Evolutionary conservation across 53 echinoderm and acorn worm species (phyloP).

Genomic region (Arbacia lixula): DNA sequence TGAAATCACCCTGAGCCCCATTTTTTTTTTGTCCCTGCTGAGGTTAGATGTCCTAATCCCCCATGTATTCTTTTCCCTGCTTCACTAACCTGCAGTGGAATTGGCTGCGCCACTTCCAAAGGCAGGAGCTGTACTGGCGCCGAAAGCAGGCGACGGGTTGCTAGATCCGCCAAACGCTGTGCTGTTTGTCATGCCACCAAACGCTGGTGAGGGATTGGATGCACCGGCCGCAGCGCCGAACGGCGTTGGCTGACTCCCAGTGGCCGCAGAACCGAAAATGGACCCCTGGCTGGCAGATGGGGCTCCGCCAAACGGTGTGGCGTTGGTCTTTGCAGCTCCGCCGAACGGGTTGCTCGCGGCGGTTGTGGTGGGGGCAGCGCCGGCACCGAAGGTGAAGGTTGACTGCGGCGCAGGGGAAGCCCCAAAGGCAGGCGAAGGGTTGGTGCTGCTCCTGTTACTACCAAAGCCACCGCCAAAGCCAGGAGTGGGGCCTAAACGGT

Average conservation of each 20-base stretch:
- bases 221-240: background rate
- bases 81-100: background rate
- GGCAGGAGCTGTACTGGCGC: constrained; percentile 55
- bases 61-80: background rate
- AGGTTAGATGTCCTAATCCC: background rate
- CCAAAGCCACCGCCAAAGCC: constrained; percentile 49
- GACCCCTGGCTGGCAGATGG: background rate
- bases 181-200: constrained; percentile 24
- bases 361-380: constrained; percentile 19
- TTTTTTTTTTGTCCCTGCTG: background rate
- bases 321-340: background rate
- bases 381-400: constrained; percentile 56
- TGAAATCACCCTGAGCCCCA: background rate
- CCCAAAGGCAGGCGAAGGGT: constrained; percentile 65
- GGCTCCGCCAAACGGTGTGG: constrained; percentile 54
- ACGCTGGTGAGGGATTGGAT: constrained; percentile 43
- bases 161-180: constrained; percentile 61
- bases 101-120: constrained; percentile 56
- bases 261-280: background rate
- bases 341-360: constrained; percentile 62
- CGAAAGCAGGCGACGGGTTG: constrained; percentile 65
- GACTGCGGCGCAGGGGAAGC: constrained; percentile 46
- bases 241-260: background rate
- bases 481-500: background rate
- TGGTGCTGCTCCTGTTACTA: constrained; percentile 38